Conservation (phyloP, 2,888 invertebrate species). For the Drosophila dives region DNA sequence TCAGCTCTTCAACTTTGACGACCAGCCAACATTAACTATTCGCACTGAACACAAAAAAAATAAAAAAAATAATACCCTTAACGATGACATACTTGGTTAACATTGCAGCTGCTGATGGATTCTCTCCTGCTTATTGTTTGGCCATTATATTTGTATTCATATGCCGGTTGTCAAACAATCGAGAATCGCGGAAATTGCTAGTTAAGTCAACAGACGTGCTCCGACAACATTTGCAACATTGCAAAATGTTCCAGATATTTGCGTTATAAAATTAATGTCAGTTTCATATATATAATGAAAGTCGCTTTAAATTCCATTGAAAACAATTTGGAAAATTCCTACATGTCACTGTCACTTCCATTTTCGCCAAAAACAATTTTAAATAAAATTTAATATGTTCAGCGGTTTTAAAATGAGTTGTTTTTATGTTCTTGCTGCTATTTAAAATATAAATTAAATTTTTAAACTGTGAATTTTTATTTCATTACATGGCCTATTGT, state of each 20-base stretch:
- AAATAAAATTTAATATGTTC: neutral
- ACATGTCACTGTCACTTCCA: conserved; percentile 12
- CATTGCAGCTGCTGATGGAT: conserved; percentile 37
- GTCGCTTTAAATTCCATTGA: conserved; percentile 23
- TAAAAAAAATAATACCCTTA: neutral
- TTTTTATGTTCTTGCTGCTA: neutral
- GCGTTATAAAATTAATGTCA: conserved; percentile 7
- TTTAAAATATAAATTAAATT: neutral
- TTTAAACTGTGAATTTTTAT: neutral
- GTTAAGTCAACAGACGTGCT: conserved; percentile 10
- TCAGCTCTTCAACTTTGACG: conserved; percentile 19
- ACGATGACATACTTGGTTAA: neutral
- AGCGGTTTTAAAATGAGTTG: no score
- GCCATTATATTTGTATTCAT: conserved; percentile 3
- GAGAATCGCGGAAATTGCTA: neutral
- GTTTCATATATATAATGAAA: conserved; percentile 3
- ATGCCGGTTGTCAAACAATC: neutral
- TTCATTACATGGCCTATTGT: neutral
- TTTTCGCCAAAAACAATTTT: neutral
- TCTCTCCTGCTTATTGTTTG: conserved; percentile 3
- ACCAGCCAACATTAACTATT: neutral
- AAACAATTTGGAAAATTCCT: conserved; percentile 4
- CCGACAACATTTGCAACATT: neutral
- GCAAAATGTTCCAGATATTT: neutral
- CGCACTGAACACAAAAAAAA: neutral